Evolutionary conservation across 2,888 invertebrate genomes (phyloP), one percentile per base, ranked within the genome.

Genomic region (Acanthopleura granulata): DNA sequence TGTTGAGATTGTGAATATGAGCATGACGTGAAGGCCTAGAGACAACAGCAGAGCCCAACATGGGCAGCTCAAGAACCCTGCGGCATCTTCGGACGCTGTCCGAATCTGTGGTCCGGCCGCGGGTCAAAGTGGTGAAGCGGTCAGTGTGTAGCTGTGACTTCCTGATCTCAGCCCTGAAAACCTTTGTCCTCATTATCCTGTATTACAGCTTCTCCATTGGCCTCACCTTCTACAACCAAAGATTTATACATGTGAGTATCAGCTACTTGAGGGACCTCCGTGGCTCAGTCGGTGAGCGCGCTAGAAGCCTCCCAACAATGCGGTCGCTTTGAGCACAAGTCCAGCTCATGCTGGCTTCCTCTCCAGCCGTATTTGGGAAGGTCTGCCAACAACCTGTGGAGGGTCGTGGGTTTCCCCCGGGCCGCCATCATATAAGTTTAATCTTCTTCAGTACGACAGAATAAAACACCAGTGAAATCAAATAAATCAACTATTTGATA

Each of bases 201-300:
- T 99, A 98, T 91, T 97, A 97, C 89, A 93, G 94, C 16, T 93
- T 98, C 75, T 99, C 98, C 18, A 97, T 99, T 85, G 95, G 97
- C 70, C 93, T 99, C 74, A 99, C 98, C 15, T 99, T 99, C 91
- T 99, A 98, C 91, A 98, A 99, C 90, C 94, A 97, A 93, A 95
- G 95, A 94, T 93, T 98, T 74, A 93, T 96, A 80, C 94, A 95
- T 93, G 96, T 96, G 91, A 85, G 89, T 82, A 18, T 50, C 15
- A 27, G 40, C 40, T 40, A n/a, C n/a, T n/a, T n/a, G n/a, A n/a
- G n/a, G 40, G 3, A 40, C 9, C 40, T 40, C 40, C 40, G n/a
- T n/a, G n/a, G n/a, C n/a, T n/a, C n/a, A n/a, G n/a, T n/a, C n/a
- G n/a, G n/a, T n/a, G n/a, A n/a, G n/a, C n/a, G n/a, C n/a, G n/a